phyloP scores from a whole-genome alignment of 92 coral and sea anemone genomes.

The Umimayanthus kanabou region DNA sequence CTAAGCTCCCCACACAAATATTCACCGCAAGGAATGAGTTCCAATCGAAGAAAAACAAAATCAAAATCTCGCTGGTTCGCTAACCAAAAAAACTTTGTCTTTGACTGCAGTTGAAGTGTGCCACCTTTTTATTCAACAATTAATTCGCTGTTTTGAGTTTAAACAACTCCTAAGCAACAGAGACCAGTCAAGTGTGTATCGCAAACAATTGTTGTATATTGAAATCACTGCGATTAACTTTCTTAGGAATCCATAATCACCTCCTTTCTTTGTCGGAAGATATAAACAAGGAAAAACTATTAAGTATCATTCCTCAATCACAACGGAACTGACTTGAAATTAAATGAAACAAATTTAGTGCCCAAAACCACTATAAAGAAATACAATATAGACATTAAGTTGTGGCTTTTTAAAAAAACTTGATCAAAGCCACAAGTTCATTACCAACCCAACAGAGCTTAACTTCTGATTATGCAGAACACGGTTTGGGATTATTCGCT shows the following conservation, averaged over 20 bases:
- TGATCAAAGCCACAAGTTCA: background rate
- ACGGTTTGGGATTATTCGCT: background rate
- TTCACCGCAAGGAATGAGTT: background rate
- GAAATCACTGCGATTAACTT: constrained; percentile 7
- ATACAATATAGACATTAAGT: background rate
- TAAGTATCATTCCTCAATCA: background rate
- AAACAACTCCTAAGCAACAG: background rate
- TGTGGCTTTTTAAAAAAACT: background rate
- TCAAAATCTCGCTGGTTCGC: background rate
- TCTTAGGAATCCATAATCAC: constrained; percentile 22
- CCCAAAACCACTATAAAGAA: background rate
- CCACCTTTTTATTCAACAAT: background rate
- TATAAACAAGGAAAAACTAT: constrained; percentile 17
- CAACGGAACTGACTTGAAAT: background rate
- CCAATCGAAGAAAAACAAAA: background rate
- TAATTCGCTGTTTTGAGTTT: background rate
- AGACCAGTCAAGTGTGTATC: background rate
- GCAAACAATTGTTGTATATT: constrained; percentile 18
- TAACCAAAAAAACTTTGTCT: background rate
- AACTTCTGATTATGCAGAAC: background rate
- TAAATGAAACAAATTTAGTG: background rate
- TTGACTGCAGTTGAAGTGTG: background rate
- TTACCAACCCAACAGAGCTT: background rate
- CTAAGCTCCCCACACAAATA: background rate
- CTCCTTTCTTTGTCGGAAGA: constrained; percentile 27